A percentile compares a stretch with the other conserved stretches of the same genome.
phyloP scores from a whole-genome alignment of 2,113 vertebrate genomes.

The Amphilophus citrinellus region DNA sequence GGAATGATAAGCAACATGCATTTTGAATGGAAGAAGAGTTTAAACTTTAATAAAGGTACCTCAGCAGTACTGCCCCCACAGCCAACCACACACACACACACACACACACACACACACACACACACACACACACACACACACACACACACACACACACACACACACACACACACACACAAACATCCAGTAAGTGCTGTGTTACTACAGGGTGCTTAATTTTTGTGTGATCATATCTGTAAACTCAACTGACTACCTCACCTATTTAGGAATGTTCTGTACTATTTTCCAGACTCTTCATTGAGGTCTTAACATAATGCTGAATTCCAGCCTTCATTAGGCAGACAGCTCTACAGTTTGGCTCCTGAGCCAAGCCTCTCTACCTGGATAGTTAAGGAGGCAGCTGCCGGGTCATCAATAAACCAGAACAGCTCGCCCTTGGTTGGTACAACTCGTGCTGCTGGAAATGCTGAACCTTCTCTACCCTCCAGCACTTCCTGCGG shows the following conservation, averaged over 20 bases:
- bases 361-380: slow-evolving; percentile 85
- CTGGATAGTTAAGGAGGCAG: slow-evolving; percentile 82
- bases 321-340: neutral
- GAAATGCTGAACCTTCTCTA: slow-evolving; percentile 77
- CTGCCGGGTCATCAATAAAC: slow-evolving; percentile 90
- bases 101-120: neutral
- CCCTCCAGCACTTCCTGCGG: slow-evolving; percentile 88
- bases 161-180: neutral
- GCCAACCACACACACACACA: neutral
- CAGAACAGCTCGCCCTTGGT: slow-evolving; percentile 86
- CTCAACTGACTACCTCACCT: neutral
- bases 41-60: slow-evolving; percentile 10
- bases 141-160: rapidly evolving
- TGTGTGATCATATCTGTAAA: neutral
- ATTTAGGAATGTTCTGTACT: slow-evolving; percentile 18
- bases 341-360: slow-evolving; percentile 70
- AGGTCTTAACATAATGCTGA: neutral
- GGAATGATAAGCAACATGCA: neutral
- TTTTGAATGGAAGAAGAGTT: neutral
- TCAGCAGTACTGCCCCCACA: neutral
- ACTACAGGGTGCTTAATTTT: neutral
- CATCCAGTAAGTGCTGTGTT: neutral
- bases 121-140: neutral
- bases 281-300: neutral
- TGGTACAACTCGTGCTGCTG: slow-evolving; percentile 86